Percentiles rank a stretch among this genome's conserved stretches.
Evolutionary conservation across 2,113 vertebrate species (phyloP).

Genomic region (Tragelaphus scriptus): DNA sequence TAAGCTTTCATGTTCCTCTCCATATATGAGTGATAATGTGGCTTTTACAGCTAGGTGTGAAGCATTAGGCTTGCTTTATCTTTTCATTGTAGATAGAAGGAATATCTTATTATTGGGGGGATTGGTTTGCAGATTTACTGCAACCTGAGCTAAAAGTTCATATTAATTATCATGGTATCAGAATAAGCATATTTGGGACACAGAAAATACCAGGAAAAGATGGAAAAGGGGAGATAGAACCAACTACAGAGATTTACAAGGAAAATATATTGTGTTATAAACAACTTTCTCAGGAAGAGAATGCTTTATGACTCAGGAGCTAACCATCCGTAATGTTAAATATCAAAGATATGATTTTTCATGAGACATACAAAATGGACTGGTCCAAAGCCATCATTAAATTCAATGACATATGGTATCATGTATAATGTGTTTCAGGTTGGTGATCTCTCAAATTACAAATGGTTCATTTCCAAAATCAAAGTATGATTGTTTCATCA

Average conservation of each 20-base stretch:
- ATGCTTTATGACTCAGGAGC: neutral
- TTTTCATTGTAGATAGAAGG: neutral
- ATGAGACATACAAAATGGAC: neutral
- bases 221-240: neutral
- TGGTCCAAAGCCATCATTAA: neutral
- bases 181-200: slow-evolving; percentile 6
- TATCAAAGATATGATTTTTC: neutral
- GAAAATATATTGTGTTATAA: neutral
- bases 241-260: neutral
- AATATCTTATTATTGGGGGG: neutral
- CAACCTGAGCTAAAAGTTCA: neutral
- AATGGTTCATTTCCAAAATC: neutral
- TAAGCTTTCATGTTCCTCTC: neutral
- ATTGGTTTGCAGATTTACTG: neutral
- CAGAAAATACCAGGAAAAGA: slow-evolving; percentile 26
- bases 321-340: neutral
- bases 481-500: neutral
- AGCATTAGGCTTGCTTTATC: neutral
- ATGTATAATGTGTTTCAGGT: neutral
- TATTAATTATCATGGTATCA: neutral
- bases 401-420: neutral
- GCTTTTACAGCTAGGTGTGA: neutral
- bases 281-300: neutral
- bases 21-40: neutral
- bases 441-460: neutral